Evolutionary conservation across 2,888 invertebrate species (phyloP), one percentile per base, ranked within the genome.

Genomic region (Oscheius onirici): DNA sequence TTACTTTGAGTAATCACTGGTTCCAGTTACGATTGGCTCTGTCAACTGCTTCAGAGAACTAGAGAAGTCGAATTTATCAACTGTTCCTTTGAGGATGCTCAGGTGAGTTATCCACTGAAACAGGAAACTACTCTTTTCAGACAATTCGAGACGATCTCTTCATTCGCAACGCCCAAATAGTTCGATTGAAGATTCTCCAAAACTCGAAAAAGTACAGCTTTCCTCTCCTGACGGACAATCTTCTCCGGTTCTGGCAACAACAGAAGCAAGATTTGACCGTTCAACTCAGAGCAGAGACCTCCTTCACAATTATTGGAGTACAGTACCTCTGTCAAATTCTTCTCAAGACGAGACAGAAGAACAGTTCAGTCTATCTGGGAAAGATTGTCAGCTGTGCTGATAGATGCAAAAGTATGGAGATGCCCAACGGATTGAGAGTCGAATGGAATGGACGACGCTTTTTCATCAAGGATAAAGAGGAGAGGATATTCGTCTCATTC

Each of bases 191-290:
- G 22, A 43, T 58, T 0, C 41, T 58, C 13, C 40, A 58, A 5
- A 58, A 58, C 58, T 58, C 58, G 11, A 58, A 11, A 1, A 58
- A 58, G 41, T 58, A 58, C 41, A 58, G 58, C 13, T 58, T 58
- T 13, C 58, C 58, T 1, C 22, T 58, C 20, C 40, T 58, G 13
- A 58, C 58, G 6, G 58, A 58, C 41, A n/a, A 34, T 17, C n/a
- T 41, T 6, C 41, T 58, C 17, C n/a, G 43, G 6, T 41, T 58
- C 41, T 58, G 58, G 58, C 17, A 13, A 17, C 58, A 58, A n/a
- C 58, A 58, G 17, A 58, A 13, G 41, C 40, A 40, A 24, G 58
- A 41, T 17, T 41, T 40, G n/a, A 58, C 34, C 22, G 20, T 58
- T 58, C 58, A 58, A 41, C 41, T 58, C 6, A 15, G 43, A n/a